Base-by-base conservation (phyloP, 2,888 invertebrate species). In the Luperina testacea region DNA sequence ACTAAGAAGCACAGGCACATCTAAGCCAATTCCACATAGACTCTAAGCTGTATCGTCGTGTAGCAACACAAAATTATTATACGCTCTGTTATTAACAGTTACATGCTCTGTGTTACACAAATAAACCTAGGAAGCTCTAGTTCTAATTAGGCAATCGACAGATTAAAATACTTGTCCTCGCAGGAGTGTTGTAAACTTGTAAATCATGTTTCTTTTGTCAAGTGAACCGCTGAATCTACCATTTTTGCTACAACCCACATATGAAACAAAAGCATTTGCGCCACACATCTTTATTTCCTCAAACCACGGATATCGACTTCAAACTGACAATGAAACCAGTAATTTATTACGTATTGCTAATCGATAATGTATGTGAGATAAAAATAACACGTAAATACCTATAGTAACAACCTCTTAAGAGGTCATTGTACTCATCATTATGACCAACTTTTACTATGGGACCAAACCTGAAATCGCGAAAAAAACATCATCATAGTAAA, bases 271-370 rank as follows among this genome's bases (percentile, higher is more conserved):
- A 8, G 38, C n/a, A 48, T 78, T 65, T 57, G 20, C 24, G 15
- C n/a, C 11, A 48, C 38, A 17, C 32, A 42, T n/a, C 20, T 27
- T 27, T 70, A 63, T 79, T 45, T 20, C 11, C 59, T 2, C 6
- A 32, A 32, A 32, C 32, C 32, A 32, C 32, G 32, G 32, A 32
- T 32, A 32, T 32, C 32, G 32, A 32, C 32, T 32, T 32, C 32
- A 1, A 32, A 48, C 42, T 38, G 27, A 53, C 6, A 45, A 65
- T n/a, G n/a, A 78, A 45, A n/a, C 45, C 20, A 38, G 32, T 78
- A 32, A 45, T 57, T 78, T 78, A 64, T n/a, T 13, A 78, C 20
- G 42, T 1, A 17, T 53, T 38, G 45, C 48, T 57, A 80, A 78
- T 32, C 27, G 4, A 51, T 53, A n/a, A 77, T 3, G 32, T 13